Base-by-base conservation (phyloP, 2,113 vertebrate species). In the Corythornis cristatus region DNA sequence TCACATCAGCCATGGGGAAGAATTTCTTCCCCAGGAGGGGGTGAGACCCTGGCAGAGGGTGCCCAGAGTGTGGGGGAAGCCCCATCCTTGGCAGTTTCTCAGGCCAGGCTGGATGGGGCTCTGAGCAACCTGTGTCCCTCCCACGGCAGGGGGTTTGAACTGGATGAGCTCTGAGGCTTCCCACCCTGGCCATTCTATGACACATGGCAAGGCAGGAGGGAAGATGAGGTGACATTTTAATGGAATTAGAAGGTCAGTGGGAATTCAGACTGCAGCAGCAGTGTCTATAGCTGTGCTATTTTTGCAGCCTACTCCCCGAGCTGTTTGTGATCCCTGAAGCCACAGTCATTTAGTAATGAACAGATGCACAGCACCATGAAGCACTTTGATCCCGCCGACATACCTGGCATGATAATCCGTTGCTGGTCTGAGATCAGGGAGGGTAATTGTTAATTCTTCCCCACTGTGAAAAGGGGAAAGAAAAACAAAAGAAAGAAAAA, bases 341-440 rank as follows among this genome's bases (percentile, higher is more conserved):
- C 43, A 29, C 48, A 26, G 4, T 2, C 19, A 86, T 8, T 72
- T 22, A 40, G 18, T 15, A 35, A 86, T 37, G 43, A 64, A 56
- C 16, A 5, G 0, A 8, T 21, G 8, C 42, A 50, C 19, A 31
- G 56, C 5, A 73, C 9, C n/a, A 19, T 5, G 3, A 61, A 74
- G 42, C 9, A 16, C 35, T 86, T 70, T 12, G 31, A 31, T 40
- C 31, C 76, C 58, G 60, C 61, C 15, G 76, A 78, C 96, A n/a
- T 96, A 98, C 98, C 98, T 98, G 95, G 97, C 95, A 76, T 98
- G 97, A 86, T 98, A 98, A 85, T 97, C 96, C 23, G 96, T 97
- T 23, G 98, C 98, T 86, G 98, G 98, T 73, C 97, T 97, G 77
- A 98, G 97, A 90, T 98, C 98, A 60, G 93, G 96, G 82, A 98